Evolutionary conservation across 2,888 invertebrate species (phyloP), one percentile per base, ranked within the genome.

Genomic region (Drosophila infuscata): DNA sequence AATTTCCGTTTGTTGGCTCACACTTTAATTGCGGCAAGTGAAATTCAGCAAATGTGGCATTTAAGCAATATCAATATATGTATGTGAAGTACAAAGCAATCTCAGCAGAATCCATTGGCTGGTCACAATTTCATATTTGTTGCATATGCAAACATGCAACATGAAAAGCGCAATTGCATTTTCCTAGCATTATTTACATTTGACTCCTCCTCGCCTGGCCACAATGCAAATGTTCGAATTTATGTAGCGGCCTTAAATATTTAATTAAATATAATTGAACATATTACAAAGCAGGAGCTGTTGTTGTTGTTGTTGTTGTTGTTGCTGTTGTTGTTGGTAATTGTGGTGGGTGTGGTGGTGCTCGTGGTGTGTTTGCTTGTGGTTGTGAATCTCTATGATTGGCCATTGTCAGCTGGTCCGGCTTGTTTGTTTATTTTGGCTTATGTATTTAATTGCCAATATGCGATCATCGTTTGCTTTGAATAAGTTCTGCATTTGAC

Each of bases 161-260:
- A 8, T 43, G 36, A 46, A 17, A 29, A 46, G 33, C n/a, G 33
- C 54, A 60, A 68, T 71, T 61, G 81, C 53, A 81, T 72, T 77
- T 71, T 20, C 65, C 38, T 57, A 66, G 64, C 53, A 62, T 82
- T 88, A 73, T 86, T 86, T 86, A 77, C 88, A 87, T 73, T 74
- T 82, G 76, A 68, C 70, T 72, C 80, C 70, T 72, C 80, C 56
- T 25, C 64, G 49, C 56, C 58, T 68, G 74, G 59, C 69, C 85
- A 71, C 78, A 85, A 87, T 78, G 83, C 88, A 90, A 91, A 88
- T 83, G 83, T 81, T 87, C 82, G 76, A 87, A 91, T 92, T 92
- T 92, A 92, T 91, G 91, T 79, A 85, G 90, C 89, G 92, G 91
- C 90, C 91, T 91, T 83, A 87, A 89, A 91, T 91, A 89, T 91